A percentile compares a stretch with the other conserved stretches of the same genome.
Conservation (phyloP, 2,888 invertebrate genomes). For the Phyllotreta cruciferae region DNA sequence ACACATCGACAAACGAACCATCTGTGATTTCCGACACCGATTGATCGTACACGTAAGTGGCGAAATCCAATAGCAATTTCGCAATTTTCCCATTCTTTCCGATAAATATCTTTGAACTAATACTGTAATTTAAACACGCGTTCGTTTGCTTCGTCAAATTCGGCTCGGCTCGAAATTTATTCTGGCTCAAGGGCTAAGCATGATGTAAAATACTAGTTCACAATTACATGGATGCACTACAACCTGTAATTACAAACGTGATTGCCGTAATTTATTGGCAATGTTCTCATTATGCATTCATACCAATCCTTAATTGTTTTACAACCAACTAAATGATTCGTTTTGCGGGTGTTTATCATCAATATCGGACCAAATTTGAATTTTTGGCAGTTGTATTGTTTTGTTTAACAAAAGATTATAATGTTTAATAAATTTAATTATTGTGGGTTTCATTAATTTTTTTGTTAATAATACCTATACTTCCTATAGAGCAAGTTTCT, state of each 20-base stretch:
- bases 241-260: slow-evolving; percentile 49
- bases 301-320: slow-evolving; percentile 49
- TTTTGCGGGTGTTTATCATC: slow-evolving; percentile 24
- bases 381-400: no score
- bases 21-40: slow-evolving; percentile 9
- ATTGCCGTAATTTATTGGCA: slow-evolving; percentile 50
- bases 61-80: slow-evolving; percentile 16
- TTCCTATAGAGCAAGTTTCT: no score
- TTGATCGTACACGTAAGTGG: slow-evolving; percentile 8
- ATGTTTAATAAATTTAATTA: no score
- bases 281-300: slow-evolving; percentile 51
- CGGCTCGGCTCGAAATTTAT: slow-evolving; percentile 37
- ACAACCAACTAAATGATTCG: slow-evolving; percentile 35
- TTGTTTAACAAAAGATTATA: no score
- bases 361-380: neutral
- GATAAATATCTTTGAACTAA: slow-evolving; percentile 17
- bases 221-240: slow-evolving; percentile 49
- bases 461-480: no score
- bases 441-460: no score
- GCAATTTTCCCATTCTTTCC: slow-evolving; percentile 15
- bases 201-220: slow-evolving; percentile 47
- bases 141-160: slow-evolving; percentile 33
- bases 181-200: slow-evolving; percentile 39
- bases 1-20: slow-evolving; percentile 1
- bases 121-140: slow-evolving; percentile 15